These are phyloP conservation scores for Macrosiphum euphorbiae DNA, from an alignment of 2,888 invertebrate genomes.

Conservation along the genomic window DNA sequence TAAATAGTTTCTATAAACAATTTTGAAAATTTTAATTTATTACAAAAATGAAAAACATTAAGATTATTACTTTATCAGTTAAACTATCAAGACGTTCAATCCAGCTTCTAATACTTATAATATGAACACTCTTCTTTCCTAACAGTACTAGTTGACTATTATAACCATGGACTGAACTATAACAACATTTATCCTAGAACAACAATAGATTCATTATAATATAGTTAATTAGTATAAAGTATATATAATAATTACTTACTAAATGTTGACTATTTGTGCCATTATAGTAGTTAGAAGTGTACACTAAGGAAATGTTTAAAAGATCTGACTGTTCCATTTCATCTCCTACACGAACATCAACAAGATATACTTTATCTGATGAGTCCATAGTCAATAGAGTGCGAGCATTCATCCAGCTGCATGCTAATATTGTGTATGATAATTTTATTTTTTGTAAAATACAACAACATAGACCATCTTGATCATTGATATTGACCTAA, in stretches of 20 bases:
- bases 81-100: conserved; percentile 78
- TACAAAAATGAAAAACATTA: conserved; percentile 57
- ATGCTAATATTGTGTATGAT: conserved; percentile 80
- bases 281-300: conserved; percentile 89
- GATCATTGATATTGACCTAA: conserved; percentile 73
- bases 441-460: conserved; percentile 80
- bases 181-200: conserved; percentile 72
- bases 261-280: conserved; percentile 89
- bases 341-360: conserved; percentile 90
- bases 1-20: conserved; percentile 72
- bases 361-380: conserved; percentile 86
- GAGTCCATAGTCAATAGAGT: conserved; percentile 89
- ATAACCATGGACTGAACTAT: conserved; percentile 79
- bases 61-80: conserved; percentile 70
- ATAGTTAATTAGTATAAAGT: neutral
- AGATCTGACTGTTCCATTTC: conserved; percentile 88
- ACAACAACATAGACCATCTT: conserved; percentile 75
- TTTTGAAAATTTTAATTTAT: conserved; percentile 37
- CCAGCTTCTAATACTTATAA: conserved; percentile 77
- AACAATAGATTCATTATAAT: neutral
- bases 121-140: conserved; percentile 76
- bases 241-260: conserved; percentile 70
- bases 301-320: conserved; percentile 84
- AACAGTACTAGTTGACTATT: conserved; percentile 79
- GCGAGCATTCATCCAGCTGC: conserved; percentile 86